Evolutionary conservation across 2,797 vertebrate species (phyloP), one percentile per base, ranked within the genome.

Genomic region (Melanotaenia nigrans): DNA sequence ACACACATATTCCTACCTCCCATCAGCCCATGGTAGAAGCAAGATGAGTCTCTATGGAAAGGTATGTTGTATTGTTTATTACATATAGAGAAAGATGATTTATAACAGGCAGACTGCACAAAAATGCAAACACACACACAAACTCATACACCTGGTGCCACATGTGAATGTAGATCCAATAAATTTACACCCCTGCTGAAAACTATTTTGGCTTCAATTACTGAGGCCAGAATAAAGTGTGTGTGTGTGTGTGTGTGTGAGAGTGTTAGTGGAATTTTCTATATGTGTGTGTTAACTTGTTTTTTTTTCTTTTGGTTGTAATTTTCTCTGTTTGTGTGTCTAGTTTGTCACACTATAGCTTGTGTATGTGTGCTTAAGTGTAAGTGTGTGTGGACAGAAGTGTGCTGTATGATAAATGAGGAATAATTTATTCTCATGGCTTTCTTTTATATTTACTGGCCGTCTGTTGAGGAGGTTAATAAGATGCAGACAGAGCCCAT

Each of bases 381-480:
- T 79, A 53, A 65, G 40, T 75, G 20, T 3, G 40, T 70, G 35
- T 65, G 55, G 60, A 47, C 71, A 77, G 73, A 78, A 80, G 73
- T 65, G 71, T 1, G 2, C 60, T 49, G 62, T 64, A n/a, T 64
- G 47, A 53, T 55, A 28, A 68, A 57, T 7, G 1, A 4, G 75
- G 82, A 81, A 84, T 90, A 77, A 90, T 87, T 83, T 84, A 87
- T 89, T 87, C 59, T 72, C 66, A 64, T 11, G 47, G 49, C 56
- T 68, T 82, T 66, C 8, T 59, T 81, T 85, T 67, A 71, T 77
- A 87, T 79, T 82, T 85, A 76, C 77, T 71, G 55, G 49, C 87
- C 77, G 88, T 89, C 85, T 90, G 89, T 87, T 85, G 68, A 80
- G 82, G 59, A 32, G 61, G 64, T 73, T 64, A 87, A 84, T 79